Conservation (phyloP, 2,888 invertebrate species). For the Calliopum simillimum region DNA sequence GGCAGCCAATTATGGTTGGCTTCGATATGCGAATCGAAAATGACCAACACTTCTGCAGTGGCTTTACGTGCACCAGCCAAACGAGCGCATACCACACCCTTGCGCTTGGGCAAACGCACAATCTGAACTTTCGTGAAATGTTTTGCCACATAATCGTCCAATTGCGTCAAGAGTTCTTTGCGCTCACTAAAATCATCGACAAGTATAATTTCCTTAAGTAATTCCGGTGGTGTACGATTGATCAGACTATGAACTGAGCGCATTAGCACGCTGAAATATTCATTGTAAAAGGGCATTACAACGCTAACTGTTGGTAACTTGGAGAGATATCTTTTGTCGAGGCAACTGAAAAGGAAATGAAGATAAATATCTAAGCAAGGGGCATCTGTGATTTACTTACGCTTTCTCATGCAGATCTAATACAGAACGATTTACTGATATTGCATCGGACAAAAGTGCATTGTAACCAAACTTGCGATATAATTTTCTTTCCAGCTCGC, state of each 20-base stretch:
- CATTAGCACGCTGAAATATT: conserved; percentile 89
- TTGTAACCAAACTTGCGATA: conserved; percentile 95
- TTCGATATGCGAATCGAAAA: conserved; percentile 92
- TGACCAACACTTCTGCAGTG: conserved; percentile 83
- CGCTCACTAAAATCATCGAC: conserved; percentile 91
- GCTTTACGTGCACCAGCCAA: conserved; percentile 86
- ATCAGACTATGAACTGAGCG: conserved; percentile 84
- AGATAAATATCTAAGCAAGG: background rate
- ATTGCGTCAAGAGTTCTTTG: conserved; percentile 75
- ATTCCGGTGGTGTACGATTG: conserved; percentile 82
- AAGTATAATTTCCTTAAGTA: conserved; percentile 89
- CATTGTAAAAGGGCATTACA: conserved; percentile 93
- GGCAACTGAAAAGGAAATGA: conserved; percentile 54
- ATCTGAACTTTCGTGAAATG: conserved; percentile 82
- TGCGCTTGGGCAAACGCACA: conserved; percentile 78
- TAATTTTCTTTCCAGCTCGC: conserved; percentile 73
- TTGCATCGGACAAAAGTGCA: conserved; percentile 90
- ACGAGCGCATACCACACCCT: conserved; percentile 89
- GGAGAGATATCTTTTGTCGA: conserved; percentile 55
- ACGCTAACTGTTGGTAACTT: conserved; percentile 82
- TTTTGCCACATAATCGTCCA: conserved; percentile 81
- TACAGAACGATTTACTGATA: conserved; percentile 87
- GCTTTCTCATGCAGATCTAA: conserved; percentile 80
- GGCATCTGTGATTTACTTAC: too few species aligned
- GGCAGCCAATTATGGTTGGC: conserved; percentile 94